These are phyloP conservation scores for Odontocolon sp. DNA, from an alignment of 2,888 invertebrate genomes.

Conservation along the genomic window DNA sequence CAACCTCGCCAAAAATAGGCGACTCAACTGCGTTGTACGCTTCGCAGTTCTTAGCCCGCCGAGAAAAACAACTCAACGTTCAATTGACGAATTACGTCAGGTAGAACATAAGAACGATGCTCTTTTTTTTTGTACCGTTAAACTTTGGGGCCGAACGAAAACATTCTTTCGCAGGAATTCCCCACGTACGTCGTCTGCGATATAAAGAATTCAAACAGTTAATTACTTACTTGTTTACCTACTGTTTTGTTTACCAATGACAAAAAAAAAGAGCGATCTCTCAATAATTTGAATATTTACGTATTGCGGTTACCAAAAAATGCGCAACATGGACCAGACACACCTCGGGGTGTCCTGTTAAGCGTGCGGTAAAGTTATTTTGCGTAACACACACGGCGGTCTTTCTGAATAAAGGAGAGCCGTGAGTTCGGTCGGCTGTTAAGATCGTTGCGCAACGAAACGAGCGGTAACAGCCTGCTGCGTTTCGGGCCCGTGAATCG, in stretches of 20 bases:
- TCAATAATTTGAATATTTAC: too few species aligned
- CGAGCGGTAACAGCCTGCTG: conserved; percentile 41
- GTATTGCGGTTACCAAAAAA: conserved; percentile 41
- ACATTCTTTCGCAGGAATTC: conserved; percentile 4
- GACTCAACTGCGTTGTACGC: conserved; percentile 24
- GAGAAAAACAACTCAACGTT: conserved; percentile 44
- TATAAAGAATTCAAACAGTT: not conserved
- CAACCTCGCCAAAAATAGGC: conserved; percentile 20
- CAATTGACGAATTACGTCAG: conserved; percentile 41
- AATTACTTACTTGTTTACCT: conserved; percentile 11
- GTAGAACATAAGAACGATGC: conserved; percentile 40
- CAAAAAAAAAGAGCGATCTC: too few species aligned
- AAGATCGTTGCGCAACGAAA: conserved; percentile 42
- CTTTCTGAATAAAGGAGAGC: conserved; percentile 64
- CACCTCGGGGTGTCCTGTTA: conserved; percentile 1
- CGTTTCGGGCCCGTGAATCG: conserved; percentile 38
- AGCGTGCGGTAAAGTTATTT: conserved; percentile 54
- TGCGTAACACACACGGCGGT: conserved; percentile 60
- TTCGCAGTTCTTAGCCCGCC: not conserved
- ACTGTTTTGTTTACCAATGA: conserved; percentile 18
- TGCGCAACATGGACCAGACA: conserved; percentile 52
- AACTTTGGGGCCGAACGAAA: conserved; percentile 24
- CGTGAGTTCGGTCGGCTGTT: conserved; percentile 23
- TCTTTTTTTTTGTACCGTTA: not conserved
- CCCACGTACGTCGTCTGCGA: not conserved